phyloP scores from a whole-genome alignment of 2,888 invertebrate genomes.

The Andrena bucephala region DNA sequence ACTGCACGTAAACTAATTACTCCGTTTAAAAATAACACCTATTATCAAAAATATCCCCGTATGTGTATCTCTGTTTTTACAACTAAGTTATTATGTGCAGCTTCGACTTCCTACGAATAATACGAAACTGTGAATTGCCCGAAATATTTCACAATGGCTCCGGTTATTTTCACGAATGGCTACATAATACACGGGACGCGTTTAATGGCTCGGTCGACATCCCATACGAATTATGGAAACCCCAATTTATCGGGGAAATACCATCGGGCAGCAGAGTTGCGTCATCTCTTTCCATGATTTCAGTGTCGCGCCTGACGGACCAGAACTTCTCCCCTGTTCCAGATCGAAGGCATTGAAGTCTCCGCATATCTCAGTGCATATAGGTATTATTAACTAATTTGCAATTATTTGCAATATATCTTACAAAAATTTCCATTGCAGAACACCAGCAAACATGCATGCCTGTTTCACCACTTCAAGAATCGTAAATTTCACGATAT shows the following conservation, averaged over 20 bases:
- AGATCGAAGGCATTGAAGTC: constrained; percentile 33
- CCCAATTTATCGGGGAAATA: constrained; percentile 21
- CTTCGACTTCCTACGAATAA: background rate
- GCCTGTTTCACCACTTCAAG: too few relatives aligned
- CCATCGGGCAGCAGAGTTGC: constrained; percentile 3
- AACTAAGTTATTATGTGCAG: background rate
- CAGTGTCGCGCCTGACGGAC: constrained; percentile 32
- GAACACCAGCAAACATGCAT: too few relatives aligned
- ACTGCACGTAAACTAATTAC: too few relatives aligned
- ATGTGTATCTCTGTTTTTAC: background rate
- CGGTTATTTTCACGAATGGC: background rate
- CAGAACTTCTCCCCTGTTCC: constrained; percentile 36
- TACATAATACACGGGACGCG: constrained; percentile 15
- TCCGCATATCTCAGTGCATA: background rate
- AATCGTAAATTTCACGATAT: too few relatives aligned
- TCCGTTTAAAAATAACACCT: too few relatives aligned
- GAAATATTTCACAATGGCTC: background rate
- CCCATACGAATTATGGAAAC: background rate
- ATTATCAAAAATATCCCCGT: too few relatives aligned
- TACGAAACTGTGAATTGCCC: background rate
- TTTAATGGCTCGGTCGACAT: background rate
- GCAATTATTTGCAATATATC: background rate
- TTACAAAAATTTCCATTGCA: background rate
- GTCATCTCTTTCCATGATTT: constrained; percentile 19
- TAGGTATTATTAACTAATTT: background rate